These are phyloP conservation scores for Ictidomys tridecemlineatus DNA, from an alignment of 2,113 vertebrate species.

Conservation along the genomic window DNA sequence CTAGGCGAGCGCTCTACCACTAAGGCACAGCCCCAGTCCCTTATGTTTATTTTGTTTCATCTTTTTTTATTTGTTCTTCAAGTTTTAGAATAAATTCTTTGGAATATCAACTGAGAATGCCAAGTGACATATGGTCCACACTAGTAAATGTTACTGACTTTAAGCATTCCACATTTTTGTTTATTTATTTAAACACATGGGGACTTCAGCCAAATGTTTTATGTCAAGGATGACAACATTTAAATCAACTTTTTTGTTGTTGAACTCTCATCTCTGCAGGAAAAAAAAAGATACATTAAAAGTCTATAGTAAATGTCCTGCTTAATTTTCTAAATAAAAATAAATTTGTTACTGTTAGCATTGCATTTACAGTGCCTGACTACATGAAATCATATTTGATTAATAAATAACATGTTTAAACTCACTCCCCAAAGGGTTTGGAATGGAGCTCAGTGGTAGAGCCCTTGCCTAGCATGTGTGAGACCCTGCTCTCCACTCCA, in stretches of 20 bases:
- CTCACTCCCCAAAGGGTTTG: neutral
- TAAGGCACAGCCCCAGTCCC: too few relatives aligned
- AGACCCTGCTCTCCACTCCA: too few relatives aligned
- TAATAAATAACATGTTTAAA: neutral
- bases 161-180: neutral
- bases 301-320: neutral
- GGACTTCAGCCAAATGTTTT: neutral
- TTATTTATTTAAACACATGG: neutral
- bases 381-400: neutral
- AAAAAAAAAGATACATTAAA: neutral
- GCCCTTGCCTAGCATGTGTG: neutral
- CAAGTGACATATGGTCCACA: neutral
- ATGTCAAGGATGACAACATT: neutral
- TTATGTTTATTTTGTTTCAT: too few relatives aligned
- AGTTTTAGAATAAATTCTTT: slow-evolving; percentile 17
- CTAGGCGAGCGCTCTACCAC: too few relatives aligned
- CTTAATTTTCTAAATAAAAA: slow-evolving; percentile 17
- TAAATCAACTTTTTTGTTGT: neutral
- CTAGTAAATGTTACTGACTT: neutral
- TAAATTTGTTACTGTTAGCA: neutral
- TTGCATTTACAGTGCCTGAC: neutral
- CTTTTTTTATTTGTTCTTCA: neutral
- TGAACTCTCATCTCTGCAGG: neutral
- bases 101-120: neutral
- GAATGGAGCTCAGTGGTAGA: neutral